Conservation (phyloP, 2,113 vertebrate species). For the Antechinus stuartii region DNA sequence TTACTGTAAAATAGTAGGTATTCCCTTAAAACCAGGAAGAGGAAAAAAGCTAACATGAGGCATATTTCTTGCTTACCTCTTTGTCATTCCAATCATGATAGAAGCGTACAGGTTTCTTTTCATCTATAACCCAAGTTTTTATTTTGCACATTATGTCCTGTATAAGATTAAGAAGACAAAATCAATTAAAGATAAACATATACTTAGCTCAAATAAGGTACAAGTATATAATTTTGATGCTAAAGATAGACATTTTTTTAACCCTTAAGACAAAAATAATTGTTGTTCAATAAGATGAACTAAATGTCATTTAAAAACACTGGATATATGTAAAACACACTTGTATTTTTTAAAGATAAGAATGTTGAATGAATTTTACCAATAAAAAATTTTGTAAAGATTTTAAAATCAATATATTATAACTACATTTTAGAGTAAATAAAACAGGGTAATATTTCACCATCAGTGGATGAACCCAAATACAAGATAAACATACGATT, state of each 20-base stretch:
- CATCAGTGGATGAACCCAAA: slow-evolving; percentile 85
- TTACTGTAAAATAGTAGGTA: slow-evolving; percentile 52
- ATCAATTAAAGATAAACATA: slow-evolving; percentile 90
- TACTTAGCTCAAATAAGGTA: slow-evolving; percentile 78
- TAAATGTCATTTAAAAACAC: slow-evolving; percentile 66
- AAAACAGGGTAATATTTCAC: slow-evolving; percentile 76
- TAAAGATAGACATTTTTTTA: slow-evolving; percentile 83
- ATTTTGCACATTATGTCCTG: slow-evolving; percentile 99
- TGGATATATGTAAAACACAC: slow-evolving; percentile 54
- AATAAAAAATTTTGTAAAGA: slow-evolving; percentile 64
- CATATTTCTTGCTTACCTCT: slow-evolving; percentile 89
- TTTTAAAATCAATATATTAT: slow-evolving; percentile 71
- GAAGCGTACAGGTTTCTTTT: slow-evolving; percentile 95
- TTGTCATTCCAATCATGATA: slow-evolving; percentile 96
- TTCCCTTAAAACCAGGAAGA: slow-evolving; percentile 50
- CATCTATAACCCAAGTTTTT: slow-evolving; percentile 95
- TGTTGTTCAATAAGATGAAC: slow-evolving; percentile 54
- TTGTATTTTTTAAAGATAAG: slow-evolving; percentile 63
- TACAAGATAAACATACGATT: slow-evolving; percentile 84
- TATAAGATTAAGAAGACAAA: slow-evolving; percentile 90
- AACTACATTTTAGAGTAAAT: slow-evolving; percentile 74
- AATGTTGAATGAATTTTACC: slow-evolving; percentile 50
- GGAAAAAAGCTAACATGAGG: slow-evolving; percentile 61
- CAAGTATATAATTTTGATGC: slow-evolving; percentile 77
- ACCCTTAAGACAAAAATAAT: slow-evolving; percentile 75